phyloP scores from a whole-genome alignment of 2,113 vertebrate species.

The Typhlomys cinereus region DNA sequence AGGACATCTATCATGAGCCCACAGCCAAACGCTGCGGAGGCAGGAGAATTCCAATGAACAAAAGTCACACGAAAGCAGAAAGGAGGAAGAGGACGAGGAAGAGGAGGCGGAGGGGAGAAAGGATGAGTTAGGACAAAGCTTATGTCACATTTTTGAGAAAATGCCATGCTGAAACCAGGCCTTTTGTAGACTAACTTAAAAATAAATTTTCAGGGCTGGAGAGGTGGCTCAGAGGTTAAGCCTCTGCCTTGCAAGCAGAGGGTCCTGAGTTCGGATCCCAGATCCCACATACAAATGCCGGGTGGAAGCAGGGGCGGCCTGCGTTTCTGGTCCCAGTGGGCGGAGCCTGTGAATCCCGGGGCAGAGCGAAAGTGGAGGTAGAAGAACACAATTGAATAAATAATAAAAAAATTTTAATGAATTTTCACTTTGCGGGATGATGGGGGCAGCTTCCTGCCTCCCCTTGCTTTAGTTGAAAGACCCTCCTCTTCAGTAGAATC shows the following conservation, averaged over 20 bases:
- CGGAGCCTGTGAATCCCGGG: too few species aligned
- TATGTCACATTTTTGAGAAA: too few species aligned
- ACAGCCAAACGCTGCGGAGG: not conserved
- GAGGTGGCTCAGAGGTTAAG: too few species aligned
- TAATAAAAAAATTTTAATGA: too few species aligned
- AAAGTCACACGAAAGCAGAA: not conserved
- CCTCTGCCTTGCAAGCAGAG: too few species aligned
- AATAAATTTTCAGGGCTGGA: not conserved
- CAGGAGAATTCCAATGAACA: not conserved
- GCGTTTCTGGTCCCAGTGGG: too few species aligned
- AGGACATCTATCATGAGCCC: not conserved
- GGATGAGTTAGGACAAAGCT: not conserved
- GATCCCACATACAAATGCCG: too few species aligned
- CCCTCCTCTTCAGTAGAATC: not conserved
- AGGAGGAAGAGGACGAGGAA: not conserved
- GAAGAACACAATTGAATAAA: too few species aligned
- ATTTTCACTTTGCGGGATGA: not conserved
- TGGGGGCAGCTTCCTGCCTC: not conserved
- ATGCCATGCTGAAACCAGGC: not conserved
- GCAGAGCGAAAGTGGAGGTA: too few species aligned
- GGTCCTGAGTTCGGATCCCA: too few species aligned
- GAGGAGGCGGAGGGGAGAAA: not conserved
- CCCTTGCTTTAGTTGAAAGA: not conserved
- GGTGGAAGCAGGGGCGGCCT: too few species aligned
- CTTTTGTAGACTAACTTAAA: not conserved